Percentiles rank a stretch among this genome's conserved stretches.
phyloP scores from a whole-genome alignment of 2,888 invertebrate genomes.

The Andrena trimmerana region DNA sequence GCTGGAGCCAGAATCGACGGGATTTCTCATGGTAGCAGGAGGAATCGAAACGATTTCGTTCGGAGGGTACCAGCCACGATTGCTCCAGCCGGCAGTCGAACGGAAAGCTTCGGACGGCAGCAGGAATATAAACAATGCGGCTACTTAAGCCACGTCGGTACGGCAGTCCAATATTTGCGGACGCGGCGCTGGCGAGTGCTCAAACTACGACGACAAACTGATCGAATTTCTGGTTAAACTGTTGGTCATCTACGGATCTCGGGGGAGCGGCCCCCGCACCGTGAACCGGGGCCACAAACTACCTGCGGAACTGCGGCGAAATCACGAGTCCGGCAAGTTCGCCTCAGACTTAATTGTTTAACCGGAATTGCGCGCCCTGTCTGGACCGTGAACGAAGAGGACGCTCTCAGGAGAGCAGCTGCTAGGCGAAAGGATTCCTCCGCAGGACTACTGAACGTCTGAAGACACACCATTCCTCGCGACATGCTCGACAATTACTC shows the following conservation, averaged over 20 bases:
- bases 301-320: slow-evolving; percentile 63
- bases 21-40: no score
- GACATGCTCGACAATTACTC: not conserved
- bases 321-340: slow-evolving; percentile 60
- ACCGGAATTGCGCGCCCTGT: slow-evolving; percentile 49
- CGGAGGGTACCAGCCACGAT: not conserved
- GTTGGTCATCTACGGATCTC: slow-evolving; percentile 66
- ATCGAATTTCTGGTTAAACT: slow-evolving; percentile 73
- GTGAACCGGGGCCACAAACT: slow-evolving; percentile 52
- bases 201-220: slow-evolving; percentile 64
- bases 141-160: slow-evolving; percentile 34
- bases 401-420: slow-evolving; percentile 19
- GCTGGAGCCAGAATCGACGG: no score
- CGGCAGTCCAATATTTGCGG: slow-evolving; percentile 57
- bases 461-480: not conserved
- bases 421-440: not conserved
- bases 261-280: slow-evolving; percentile 41
- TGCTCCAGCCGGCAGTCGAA: not conserved
- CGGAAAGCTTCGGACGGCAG: not conserved
- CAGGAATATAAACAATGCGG: slow-evolving; percentile 37
- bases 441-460: not conserved
- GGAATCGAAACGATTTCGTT: not conserved
- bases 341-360: slow-evolving; percentile 60
- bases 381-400: slow-evolving; percentile 34
- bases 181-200: slow-evolving; percentile 31